Conservation (phyloP, 2,888 invertebrate genomes). For the Ischnus inquisitorius region DNA sequence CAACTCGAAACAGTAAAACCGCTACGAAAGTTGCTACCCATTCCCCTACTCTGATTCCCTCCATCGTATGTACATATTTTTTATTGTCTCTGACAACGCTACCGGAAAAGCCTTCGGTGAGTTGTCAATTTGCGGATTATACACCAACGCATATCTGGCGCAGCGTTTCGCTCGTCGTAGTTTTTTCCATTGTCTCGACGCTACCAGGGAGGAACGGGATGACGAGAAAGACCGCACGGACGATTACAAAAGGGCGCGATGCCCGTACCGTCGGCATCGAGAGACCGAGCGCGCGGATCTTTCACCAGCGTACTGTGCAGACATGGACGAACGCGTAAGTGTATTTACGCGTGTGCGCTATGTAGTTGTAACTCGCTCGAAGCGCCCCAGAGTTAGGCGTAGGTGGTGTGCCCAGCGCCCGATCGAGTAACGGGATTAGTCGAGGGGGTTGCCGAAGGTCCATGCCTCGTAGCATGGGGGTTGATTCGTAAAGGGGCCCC, state of each 20-base stretch:
- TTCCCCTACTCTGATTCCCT: neutral
- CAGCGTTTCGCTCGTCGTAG: constrained; percentile 47
- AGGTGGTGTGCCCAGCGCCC: constrained; percentile 72
- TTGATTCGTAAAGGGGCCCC: constrained; percentile 74
- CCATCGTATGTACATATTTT: constrained; percentile 21
- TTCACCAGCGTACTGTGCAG: neutral
- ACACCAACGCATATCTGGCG: constrained; percentile 54
- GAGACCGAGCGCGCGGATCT: constrained; percentile 10
- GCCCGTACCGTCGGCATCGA: constrained; percentile 21
- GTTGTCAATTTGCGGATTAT: constrained; percentile 71
- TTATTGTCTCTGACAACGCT: constrained; percentile 61
- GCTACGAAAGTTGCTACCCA: neutral
- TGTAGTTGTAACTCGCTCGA: constrained; percentile 24
- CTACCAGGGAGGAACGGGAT: constrained; percentile 30
- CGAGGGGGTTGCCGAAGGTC: constrained; percentile 74
- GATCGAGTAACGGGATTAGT: constrained; percentile 79
- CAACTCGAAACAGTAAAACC: neutral
- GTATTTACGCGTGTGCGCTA: constrained; percentile 12
- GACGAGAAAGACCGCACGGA: constrained; percentile 11
- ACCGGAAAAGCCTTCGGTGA: constrained; percentile 63
- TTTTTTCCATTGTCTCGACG: constrained; percentile 51
- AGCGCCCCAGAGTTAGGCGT: constrained; percentile 56
- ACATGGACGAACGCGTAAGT: neutral
- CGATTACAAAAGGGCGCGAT: constrained; percentile 46
- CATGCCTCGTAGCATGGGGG: constrained; percentile 69